Base-by-base conservation (phyloP, 1,140 invertebrate genomes). In the Anadara kagoshimensis region DNA sequence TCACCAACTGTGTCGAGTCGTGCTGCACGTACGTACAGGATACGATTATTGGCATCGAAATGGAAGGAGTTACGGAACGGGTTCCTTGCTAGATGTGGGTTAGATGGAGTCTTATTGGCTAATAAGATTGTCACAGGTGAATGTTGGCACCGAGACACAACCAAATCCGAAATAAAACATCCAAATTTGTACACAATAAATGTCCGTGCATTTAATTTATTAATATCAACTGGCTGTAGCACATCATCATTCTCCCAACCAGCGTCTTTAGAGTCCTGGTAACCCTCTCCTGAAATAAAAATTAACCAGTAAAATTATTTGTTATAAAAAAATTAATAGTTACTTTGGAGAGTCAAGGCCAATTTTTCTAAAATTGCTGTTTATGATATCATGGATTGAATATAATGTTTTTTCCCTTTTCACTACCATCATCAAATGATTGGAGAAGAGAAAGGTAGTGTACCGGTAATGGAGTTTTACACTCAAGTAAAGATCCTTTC, bases 171-270 rank as follows among this genome's bases (percentile, higher is more conserved):
- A 0, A 86, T 76, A 71, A 86, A 87, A 63, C 77, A 83, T 18
- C 85, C 86, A 75, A 87, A 88, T 79, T 88, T 88, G 78, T 88
- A 88, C 11, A 88, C 79, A 59, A 88, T 83, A 61, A 88, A 87
- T 26, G 78, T 78, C 47, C 86, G 74, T n/a, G 85, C 78, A 75
- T 81, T 78, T 5, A 88, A 72, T 57, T 83, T 85, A 67, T 84
- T 87, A 18, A 88, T 73, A 69, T 88, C 86, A 20, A 85, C 78
- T 16, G 86, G 85, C 59, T 78, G 59, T 20, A 88, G 78, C 63
- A 83, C 80, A 53, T 78, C 80, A 64, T 88, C 86, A 20, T 64
- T 78, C 11, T 71, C 74, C 86, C 86, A 88, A 54, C 81, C 81
- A 20, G 78, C 66, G 67, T 88, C 86, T 18, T 76, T 77, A 1